Percentiles rank a stretch among this genome's conserved stretches.
These are phyloP conservation scores for Agriopis leucophaearia DNA, from an alignment of 2,888 invertebrate species.

Conservation along the genomic window DNA sequence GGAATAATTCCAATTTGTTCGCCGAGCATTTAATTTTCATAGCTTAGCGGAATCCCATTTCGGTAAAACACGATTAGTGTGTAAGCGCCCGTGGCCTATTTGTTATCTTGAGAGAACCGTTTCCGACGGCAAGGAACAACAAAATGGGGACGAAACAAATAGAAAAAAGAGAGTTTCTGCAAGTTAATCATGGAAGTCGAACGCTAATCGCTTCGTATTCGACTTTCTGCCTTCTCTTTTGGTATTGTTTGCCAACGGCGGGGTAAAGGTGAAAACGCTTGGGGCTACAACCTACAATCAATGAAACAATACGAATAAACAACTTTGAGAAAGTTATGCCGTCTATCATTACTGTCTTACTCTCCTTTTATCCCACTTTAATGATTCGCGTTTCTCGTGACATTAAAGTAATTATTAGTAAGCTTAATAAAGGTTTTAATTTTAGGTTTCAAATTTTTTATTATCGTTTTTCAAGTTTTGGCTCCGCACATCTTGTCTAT, in stretches of 20 bases:
- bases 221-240: constrained; percentile 57
- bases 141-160: constrained; percentile 52
- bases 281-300: constrained; percentile 14
- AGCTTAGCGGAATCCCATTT: constrained; percentile 73
- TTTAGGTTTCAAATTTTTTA: too few species aligned
- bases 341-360: constrained; percentile 9
- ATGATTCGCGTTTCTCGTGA: too few species aligned
- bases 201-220: constrained; percentile 63
- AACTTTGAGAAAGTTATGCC: constrained; percentile 21
- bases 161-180: constrained; percentile 58
- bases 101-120: constrained; percentile 69
- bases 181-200: constrained; percentile 74
- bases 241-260: constrained; percentile 58
- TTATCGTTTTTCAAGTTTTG: too few species aligned
- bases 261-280: constrained; percentile 52
- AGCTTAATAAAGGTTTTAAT: too few species aligned
- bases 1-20: constrained; percentile 70
- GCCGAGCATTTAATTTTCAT: constrained; percentile 73
- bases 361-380: not conserved
- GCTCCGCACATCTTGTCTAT: too few species aligned
- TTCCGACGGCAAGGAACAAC: constrained; percentile 52
- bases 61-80: constrained; percentile 71
- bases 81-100: constrained; percentile 72
- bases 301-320: constrained; percentile 22
- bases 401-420: too few species aligned